Evolutionary conservation across 2,888 invertebrate genomes (phyloP).

Genomic region (Tipula vernalis): DNA sequence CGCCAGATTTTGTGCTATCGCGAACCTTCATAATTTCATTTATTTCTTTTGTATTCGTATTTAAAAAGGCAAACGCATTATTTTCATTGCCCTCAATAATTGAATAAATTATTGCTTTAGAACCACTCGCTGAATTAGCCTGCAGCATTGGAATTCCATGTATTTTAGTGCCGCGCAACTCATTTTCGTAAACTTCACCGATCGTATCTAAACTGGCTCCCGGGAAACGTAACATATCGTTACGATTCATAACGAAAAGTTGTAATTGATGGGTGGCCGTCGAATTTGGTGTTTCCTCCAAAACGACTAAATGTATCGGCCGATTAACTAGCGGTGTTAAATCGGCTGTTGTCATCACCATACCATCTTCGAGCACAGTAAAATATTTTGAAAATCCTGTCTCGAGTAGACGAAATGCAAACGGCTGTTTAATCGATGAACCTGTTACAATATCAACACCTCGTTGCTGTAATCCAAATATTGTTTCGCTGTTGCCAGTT

Average conservation of each 20-base stretch:
- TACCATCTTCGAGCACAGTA: slow-evolving; percentile 73
- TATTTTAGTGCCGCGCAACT: slow-evolving; percentile 56
- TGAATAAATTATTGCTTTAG: slow-evolving; percentile 57
- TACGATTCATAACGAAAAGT: slow-evolving; percentile 69
- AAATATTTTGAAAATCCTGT: slow-evolving; percentile 76
- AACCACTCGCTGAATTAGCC: slow-evolving; percentile 53
- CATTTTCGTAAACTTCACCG: slow-evolving; percentile 67
- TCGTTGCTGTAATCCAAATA: neutral
- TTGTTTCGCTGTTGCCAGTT: neutral
- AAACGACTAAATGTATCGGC: slow-evolving; percentile 66
- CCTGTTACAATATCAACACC: neutral
- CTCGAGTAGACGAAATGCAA: slow-evolving; percentile 55
- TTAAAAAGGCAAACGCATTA: slow-evolving; percentile 58
- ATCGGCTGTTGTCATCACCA: slow-evolving; percentile 83
- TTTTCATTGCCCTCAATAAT: slow-evolving; percentile 67
- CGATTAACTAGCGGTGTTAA: slow-evolving; percentile 68
- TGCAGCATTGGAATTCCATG: slow-evolving; percentile 57
- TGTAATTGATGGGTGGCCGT: slow-evolving; percentile 70
- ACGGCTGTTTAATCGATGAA: slow-evolving; percentile 24
- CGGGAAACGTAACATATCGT: slow-evolving; percentile 69
- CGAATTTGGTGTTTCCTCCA: slow-evolving; percentile 68
- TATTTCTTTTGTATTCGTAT: slow-evolving; percentile 35
- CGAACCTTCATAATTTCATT: slow-evolving; percentile 16
- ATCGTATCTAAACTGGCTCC: slow-evolving; percentile 46
- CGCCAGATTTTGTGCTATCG: slow-evolving; percentile 47